These are phyloP conservation scores for Tridacna crocea DNA, from an alignment of 2,888 invertebrate genomes.

Conservation along the genomic window DNA sequence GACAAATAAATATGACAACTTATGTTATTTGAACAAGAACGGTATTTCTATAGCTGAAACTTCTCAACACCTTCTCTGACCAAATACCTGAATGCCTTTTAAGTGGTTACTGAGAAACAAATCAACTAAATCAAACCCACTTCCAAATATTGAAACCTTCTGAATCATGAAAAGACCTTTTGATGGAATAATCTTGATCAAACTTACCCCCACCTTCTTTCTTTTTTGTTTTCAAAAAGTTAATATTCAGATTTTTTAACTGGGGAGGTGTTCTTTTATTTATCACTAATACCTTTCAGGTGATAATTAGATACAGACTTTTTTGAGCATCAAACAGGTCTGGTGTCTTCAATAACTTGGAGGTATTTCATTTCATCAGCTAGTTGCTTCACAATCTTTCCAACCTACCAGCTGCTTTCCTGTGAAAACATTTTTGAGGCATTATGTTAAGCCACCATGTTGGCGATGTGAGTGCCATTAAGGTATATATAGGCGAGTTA, in stretches of 20 bases:
- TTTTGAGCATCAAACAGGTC: background rate
- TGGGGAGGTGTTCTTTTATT: background rate
- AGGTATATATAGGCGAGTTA: too few relatives aligned
- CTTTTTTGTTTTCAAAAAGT: too few relatives aligned
- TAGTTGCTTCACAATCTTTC: too few relatives aligned
- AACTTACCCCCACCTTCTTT: too few relatives aligned
- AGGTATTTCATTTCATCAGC: too few relatives aligned
- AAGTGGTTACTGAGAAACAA: slow-evolving; percentile 22
- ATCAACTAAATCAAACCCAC: slow-evolving; percentile 19
- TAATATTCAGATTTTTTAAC: too few relatives aligned
- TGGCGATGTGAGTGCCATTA: too few relatives aligned
- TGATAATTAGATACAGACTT: background rate
- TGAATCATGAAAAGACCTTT: background rate
- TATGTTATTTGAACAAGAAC: slow-evolving; percentile 45
- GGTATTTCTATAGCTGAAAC: slow-evolving; percentile 14
- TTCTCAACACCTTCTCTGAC: slow-evolving; percentile 23
- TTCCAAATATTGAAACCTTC: slow-evolving; percentile 8
- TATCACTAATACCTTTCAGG: background rate
- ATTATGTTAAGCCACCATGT: too few relatives aligned
- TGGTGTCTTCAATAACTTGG: too few relatives aligned
- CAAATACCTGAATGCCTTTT: slow-evolving; percentile 21
- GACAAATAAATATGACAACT: slow-evolving; percentile 48
- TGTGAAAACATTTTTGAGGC: too few relatives aligned
- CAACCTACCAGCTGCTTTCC: too few relatives aligned
- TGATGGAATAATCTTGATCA: background rate